Percentiles rank a stretch among this genome's conserved stretches.
These are phyloP conservation scores for Morelia viridis DNA, from an alignment of 2,797 vertebrate genomes.

Conservation along the genomic window DNA sequence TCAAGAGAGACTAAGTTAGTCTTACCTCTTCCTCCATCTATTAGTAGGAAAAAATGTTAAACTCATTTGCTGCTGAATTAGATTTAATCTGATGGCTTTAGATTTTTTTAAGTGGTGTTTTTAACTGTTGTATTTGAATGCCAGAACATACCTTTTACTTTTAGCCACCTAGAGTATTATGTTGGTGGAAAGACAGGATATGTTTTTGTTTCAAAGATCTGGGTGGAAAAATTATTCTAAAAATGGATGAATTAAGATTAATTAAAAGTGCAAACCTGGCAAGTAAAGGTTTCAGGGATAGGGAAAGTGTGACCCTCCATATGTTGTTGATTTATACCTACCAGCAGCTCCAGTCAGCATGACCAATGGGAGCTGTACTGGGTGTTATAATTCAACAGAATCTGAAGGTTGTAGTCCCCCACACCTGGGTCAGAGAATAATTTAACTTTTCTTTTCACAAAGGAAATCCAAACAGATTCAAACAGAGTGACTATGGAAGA, in stretches of 20 bases:
- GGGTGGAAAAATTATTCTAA: neutral
- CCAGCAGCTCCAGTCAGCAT: neutral
- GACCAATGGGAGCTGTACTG: neutral
- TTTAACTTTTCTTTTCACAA: neutral
- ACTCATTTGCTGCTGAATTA: neutral
- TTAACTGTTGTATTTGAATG: neutral
- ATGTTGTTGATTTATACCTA: neutral
- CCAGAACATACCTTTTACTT: neutral
- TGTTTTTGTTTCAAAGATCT: neutral
- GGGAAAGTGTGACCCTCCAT: neutral
- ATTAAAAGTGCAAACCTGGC: neutral
- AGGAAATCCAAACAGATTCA: neutral
- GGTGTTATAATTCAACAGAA: neutral
- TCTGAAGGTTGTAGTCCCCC: neutral
- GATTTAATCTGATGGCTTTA: neutral
- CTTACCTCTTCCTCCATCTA: neutral
- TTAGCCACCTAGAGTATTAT: neutral
- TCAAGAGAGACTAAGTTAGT: neutral
- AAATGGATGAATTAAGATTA: neutral
- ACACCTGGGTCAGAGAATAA: neutral
- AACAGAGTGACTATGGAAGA: neutral
- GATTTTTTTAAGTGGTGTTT: neutral
- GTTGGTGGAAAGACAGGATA: neutral
- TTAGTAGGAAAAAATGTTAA: neutral
- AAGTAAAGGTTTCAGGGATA: neutral